Base-by-base conservation (phyloP, 2,888 invertebrate species). In the Silvanus unidentatus region DNA sequence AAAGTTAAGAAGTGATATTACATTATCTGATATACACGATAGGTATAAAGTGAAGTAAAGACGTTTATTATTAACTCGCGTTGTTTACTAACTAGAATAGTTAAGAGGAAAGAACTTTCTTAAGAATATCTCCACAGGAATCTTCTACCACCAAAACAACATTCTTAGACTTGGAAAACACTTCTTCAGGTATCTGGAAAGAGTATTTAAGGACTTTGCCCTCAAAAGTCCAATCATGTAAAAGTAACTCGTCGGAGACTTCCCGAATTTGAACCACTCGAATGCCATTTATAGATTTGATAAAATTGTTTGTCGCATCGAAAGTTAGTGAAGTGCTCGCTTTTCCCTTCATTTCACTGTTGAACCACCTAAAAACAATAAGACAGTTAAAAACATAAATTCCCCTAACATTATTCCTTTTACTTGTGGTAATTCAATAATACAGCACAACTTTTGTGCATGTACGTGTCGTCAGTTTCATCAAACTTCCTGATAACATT, bases 261-360 rank as follows among this genome's bases (percentile, higher is more conserved):
- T 75, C 76, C 62, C 84, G 73, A 16, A 84, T 75, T 75, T 84
- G 83, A 30, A 84, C 77, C 44, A 83, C 80, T 62, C 82, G 72
- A 45, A 85, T 73, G 10, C 83, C 83, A 34, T 75, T 75, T 42
- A 78, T 78, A 6, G 83, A 82, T 58, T 75, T 75, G 16, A 84
- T 75, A 65, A 80, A 70, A 45, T 60, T 63, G 11, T 55, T 59
- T 3, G 34, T 42, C 2, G 40, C 14, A 47, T 71, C 67, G 42
- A 62, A 71, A n/a, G 55, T 57, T 27, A 69, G 40, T 30, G 51
- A n/a, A n/a, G n/a, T n/a, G n/a, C n/a, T n/a, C n/a, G n/a, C n/a
- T n/a, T 43, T 46, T 38, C 40, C 44, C 2, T 40, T 22, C 9
- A 42, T 32, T 6, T 36, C 6, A 45, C 57, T 53, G 52, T 76